Evolutionary conservation across 1,140 invertebrate genomes (phyloP), one percentile per base, ranked within the genome.

Genomic region (Lordiphosa mommai): DNA sequence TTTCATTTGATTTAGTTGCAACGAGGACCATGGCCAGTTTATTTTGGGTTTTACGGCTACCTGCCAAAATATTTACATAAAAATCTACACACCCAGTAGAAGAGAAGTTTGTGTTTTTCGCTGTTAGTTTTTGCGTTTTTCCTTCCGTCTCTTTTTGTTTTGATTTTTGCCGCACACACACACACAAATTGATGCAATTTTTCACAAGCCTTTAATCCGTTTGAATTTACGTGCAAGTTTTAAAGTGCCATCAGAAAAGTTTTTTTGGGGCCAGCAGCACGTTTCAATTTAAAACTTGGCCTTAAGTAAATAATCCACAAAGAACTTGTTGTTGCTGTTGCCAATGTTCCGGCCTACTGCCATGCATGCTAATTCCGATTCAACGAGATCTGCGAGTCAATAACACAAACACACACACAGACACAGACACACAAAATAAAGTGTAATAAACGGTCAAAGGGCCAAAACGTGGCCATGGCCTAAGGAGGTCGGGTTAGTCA

Each of bases 11-110:
- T 82, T 80, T 71, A 71, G 66, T 71, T 70, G 60, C 73, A 57
- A 27, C 61, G 37, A 43, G 48, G 27, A 30, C 27, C 64, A 68
- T 23, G 64, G 64, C 36, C 69, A 59, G 65, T 69, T 69, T 69
- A 68, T 69, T 69, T 52, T 68, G 53, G 63, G 56, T 52, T 66
- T 58, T 66, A 37, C 47, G 53, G 65, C 64, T 63, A 63, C 66
- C 77, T 82, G 71, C 53, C 66, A 76, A 56, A 82, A 82, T 84
- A 84, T 82, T 82, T 84, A 80, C 79, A 72, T 71, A 84, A 82
- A 80, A 82, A 76, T 82, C 50, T 55, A 32, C 40, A 55, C 14
- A 43, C 30, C 16, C 44, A 36, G 3, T 20, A 13, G 10, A 12
- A 37, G 4, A 9, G 17, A 29, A 16, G 14, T 57, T 49, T 27